Base-by-base conservation (phyloP, 1,140 invertebrate genomes). In the Vollenhovia emeryi region DNA sequence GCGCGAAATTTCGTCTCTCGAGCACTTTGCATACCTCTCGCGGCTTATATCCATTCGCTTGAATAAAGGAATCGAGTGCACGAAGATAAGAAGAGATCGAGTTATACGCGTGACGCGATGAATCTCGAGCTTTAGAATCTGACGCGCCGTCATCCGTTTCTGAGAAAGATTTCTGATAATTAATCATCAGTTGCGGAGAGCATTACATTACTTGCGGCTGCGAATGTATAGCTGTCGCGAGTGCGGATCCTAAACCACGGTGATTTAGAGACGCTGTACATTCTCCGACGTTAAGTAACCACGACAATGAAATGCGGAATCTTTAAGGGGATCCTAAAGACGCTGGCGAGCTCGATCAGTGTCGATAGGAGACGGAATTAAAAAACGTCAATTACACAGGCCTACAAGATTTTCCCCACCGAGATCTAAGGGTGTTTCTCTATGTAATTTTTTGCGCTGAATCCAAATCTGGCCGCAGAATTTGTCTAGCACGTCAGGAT, bases 61-160 rank as follows among this genome's bases (percentile, higher is more conserved):
- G 43, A 45, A 71, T 21, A 24, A 45, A 66, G 40, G 62, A 66
- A 66, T 24, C 18, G 13, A 66, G 5, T 15, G n/a, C 1, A 7
- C 27, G 6, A 69, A 9, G 21, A 30, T 45, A 27, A 48, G 40
- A 69, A 27, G 66, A 27, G 43, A 18, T 48, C 27, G 48, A 52
- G 5, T 71, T 50, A 36, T 30, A 50, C 15, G 52, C 9, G 13
- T 33, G 66, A 45, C 27, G 18, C 45, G 45, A 71, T 45, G 40
- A 66, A 45, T 45, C 62, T 66, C 27, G n/a, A 64, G 60, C 60
- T 40, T 40, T 21, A 40, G n/a, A 64, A 40, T 64, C 60, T 11
- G 33, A 7, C 4, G 62, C 36, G 4, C 6, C 62, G 36, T 66
- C 40, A 69, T 27, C 24, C 1, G 24, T 69, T 69, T 48, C 24